A percentile compares a stretch with the other conserved stretches of the same genome.
Conservation (phyloP, 2,113 vertebrate species). For the Dunckerocampus dactyliophorus region DNA sequence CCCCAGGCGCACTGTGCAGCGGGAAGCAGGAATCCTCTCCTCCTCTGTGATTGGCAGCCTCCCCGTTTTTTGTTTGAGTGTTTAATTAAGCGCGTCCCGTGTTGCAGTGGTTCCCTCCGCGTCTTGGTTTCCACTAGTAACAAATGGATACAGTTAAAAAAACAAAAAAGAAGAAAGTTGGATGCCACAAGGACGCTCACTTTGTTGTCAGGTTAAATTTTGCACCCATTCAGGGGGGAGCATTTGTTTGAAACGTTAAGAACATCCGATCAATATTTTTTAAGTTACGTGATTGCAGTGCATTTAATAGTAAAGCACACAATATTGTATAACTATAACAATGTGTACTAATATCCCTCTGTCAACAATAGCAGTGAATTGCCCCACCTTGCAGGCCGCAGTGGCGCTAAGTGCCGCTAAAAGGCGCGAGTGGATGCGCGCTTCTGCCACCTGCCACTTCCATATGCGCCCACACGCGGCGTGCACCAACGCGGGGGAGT, state of each 20-base stretch:
- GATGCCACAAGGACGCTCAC: constrained; percentile 3
- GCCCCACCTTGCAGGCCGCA: neutral
- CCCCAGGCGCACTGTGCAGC: constrained; percentile 67
- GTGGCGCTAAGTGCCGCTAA: constrained; percentile 51
- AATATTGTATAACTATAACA: no score
- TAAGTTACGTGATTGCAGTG: no score
- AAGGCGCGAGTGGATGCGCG: constrained; percentile 50
- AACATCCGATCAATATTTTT: no score
- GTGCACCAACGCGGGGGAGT: neutral
- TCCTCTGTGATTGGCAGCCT: constrained; percentile 58
- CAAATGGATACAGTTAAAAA: constrained; percentile 15
- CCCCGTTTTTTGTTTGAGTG: neutral
- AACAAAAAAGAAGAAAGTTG: constrained; percentile 15
- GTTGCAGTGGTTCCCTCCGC: constrained; percentile 38
- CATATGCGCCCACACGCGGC: constrained; percentile 51
- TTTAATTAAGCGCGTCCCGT: neutral
- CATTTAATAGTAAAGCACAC: no score
- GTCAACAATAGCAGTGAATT: neutral
- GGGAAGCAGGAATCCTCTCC: constrained; percentile 64
- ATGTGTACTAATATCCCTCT: no score
- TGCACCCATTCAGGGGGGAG: neutral
- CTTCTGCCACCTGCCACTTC: constrained; percentile 64
- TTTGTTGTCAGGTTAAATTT: constrained; percentile 13
- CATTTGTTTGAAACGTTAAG: neutral
- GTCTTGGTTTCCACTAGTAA: constrained; percentile 47